Percentiles rank a stretch among this genome's conserved stretches.
Conservation (phyloP, 2,888 invertebrate species). For the Epistrophe eligans region DNA sequence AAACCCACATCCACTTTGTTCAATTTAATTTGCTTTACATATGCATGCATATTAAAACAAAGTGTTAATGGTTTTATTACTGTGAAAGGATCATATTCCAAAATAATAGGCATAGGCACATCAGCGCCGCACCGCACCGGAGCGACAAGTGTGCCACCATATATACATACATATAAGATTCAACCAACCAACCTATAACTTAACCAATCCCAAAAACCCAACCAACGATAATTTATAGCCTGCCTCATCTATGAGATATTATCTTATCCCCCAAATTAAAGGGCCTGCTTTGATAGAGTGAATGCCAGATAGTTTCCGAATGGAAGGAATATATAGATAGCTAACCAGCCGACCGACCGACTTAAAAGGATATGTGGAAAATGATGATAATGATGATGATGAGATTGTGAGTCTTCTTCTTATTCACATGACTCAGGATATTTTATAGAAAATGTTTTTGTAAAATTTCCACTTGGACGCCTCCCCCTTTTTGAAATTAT, state of each 20-base stretch:
- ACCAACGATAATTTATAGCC: slow-evolving; percentile 65
- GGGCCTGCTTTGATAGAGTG: slow-evolving; percentile 67
- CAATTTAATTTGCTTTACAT: slow-evolving; percentile 73
- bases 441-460: slow-evolving; percentile 35
- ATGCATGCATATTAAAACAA: slow-evolving; percentile 76
- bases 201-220: not conserved
- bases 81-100: slow-evolving; percentile 69
- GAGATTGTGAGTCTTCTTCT: slow-evolving; percentile 28
- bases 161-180: not conserved
- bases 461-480: slow-evolving; percentile 70
- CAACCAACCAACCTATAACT: not conserved
- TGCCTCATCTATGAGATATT: slow-evolving; percentile 53
- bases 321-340: slow-evolving; percentile 15
- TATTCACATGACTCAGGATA: slow-evolving; percentile 55
- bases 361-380: slow-evolving; percentile 56
- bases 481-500: slow-evolving; percentile 42
- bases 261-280: slow-evolving; percentile 60
- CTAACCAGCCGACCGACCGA: slow-evolving; percentile 10
- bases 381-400: slow-evolving; percentile 34
- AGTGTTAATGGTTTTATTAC: slow-evolving; percentile 76
- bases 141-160: slow-evolving; percentile 46
- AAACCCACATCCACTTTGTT: slow-evolving; percentile 68
- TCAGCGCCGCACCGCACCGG: not conserved
- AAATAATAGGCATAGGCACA: slow-evolving; percentile 46
- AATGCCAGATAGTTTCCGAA: slow-evolving; percentile 72